phyloP scores from a whole-genome alignment of 2,113 vertebrate genomes.

The Myotis davidii region DNA sequence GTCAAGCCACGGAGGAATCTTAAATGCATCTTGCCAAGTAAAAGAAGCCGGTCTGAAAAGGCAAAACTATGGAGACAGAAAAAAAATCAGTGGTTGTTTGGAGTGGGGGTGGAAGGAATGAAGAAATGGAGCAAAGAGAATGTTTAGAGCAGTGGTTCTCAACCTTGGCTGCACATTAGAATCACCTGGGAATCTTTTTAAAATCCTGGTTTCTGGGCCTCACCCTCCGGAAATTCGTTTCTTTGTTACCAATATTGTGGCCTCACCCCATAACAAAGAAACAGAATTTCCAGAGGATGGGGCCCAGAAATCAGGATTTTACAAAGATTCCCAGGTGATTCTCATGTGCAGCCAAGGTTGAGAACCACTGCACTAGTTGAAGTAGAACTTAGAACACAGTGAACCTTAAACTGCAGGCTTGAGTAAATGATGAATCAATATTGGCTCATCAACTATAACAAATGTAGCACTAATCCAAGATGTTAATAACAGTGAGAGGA shows the following conservation, averaged over 20 bases:
- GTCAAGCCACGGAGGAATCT: background rate
- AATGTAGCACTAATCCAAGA: background rate
- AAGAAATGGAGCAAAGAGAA: background rate
- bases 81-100: background rate
- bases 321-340: too few relatives aligned
- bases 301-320: too few relatives aligned
- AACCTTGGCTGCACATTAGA: too few relatives aligned
- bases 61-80: background rate
- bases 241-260: too few relatives aligned
- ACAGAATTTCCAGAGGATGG: too few relatives aligned
- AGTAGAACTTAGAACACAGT: background rate
- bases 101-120: background rate
- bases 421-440: background rate
- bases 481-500: background rate
- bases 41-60: background rate
- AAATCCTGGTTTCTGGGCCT: too few relatives aligned
- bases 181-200: too few relatives aligned
- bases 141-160: background rate
- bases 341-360: too few relatives aligned
- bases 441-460: background rate
- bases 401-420: background rate
- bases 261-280: too few relatives aligned
- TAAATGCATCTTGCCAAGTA: background rate
- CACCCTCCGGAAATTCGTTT: too few relatives aligned
- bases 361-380: background rate